Evolutionary conservation across 2,113 vertebrate genomes (phyloP).

Genomic region (Ceyx cyanopectus): DNA sequence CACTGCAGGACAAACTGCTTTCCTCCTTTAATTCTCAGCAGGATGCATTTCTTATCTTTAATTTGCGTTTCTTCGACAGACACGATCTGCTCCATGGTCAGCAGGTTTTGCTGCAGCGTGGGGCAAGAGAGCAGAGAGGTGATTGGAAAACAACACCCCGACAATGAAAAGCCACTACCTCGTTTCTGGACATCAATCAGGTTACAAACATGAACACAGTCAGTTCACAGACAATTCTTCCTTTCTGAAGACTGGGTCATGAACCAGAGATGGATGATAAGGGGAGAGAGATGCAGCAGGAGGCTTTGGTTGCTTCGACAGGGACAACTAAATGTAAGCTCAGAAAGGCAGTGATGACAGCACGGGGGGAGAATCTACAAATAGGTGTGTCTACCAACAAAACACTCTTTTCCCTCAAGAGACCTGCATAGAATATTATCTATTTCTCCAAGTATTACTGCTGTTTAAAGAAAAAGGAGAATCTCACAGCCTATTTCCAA

Average conservation of each 20-base stretch:
- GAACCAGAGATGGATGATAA: conserved; percentile 21
- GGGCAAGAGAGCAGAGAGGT: background rate
- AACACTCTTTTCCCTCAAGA: background rate
- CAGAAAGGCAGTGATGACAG: conserved; percentile 29
- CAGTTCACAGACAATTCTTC: background rate
- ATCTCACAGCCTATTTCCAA: background rate
- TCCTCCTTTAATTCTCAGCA: conserved; percentile 95
- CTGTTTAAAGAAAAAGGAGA: background rate
- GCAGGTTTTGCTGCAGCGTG: conserved; percentile 90
- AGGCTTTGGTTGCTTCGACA: background rate
- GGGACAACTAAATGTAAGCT: background rate
- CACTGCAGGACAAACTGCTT: conserved; percentile 98
- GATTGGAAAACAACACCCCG: background rate
- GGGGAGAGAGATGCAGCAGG: background rate
- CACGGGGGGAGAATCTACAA: conserved; percentile 31
- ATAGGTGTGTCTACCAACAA: conserved; percentile 46
- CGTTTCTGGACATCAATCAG: background rate
- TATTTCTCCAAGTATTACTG: background rate
- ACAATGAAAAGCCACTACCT: background rate
- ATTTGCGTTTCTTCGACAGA: conserved; percentile 96
- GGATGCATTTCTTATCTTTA: conserved; percentile 97
- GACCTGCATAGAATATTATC: background rate
- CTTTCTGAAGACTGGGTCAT: conserved; percentile 3
- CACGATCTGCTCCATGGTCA: conserved; percentile 98
- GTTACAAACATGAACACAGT: background rate